Evolutionary conservation across 2,113 vertebrate species (phyloP).

Genomic region (Cinclus mexicanus): DNA sequence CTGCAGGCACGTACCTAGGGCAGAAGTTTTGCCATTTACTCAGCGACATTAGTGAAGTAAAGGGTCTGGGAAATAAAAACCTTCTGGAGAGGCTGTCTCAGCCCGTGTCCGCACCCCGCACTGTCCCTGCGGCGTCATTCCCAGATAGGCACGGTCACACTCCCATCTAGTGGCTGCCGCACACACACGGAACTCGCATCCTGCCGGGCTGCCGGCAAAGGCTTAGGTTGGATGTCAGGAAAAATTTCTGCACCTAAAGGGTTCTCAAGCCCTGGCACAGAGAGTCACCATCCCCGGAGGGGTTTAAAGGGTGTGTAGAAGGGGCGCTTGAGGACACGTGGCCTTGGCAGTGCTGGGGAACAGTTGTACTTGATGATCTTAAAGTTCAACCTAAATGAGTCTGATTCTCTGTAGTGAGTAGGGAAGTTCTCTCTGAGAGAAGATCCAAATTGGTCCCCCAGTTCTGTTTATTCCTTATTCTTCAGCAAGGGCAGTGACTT

Average conservation of each 20-base stretch:
- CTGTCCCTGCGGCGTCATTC: accelerated
- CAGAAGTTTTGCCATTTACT: background rate
- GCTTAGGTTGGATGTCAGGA: accelerated
- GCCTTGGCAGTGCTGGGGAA: background rate
- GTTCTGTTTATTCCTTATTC: background rate
- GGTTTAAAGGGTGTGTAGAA: background rate
- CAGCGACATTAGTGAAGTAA: background rate
- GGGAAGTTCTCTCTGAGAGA: background rate
- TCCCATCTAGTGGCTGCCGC: constrained; percentile 50
- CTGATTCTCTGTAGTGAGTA: background rate
- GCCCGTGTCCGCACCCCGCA: background rate
- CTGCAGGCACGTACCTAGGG: background rate
- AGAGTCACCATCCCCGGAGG: background rate
- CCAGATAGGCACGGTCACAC: background rate
- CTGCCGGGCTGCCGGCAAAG: background rate
- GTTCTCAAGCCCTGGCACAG: background rate
- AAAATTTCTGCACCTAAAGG: background rate
- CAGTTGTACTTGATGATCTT: background rate
- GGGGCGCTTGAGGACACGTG: background rate
- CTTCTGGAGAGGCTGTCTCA: background rate
- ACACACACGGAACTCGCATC: background rate
- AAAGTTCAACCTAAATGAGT: background rate
- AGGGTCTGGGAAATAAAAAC: background rate
- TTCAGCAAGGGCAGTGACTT: background rate
- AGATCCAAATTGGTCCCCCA: background rate